Evolutionary conservation across 35 echinoderm and acorn worm genomes (phyloP), one percentile per base, ranked within the genome.

Genomic region (Ptychodera flava): DNA sequence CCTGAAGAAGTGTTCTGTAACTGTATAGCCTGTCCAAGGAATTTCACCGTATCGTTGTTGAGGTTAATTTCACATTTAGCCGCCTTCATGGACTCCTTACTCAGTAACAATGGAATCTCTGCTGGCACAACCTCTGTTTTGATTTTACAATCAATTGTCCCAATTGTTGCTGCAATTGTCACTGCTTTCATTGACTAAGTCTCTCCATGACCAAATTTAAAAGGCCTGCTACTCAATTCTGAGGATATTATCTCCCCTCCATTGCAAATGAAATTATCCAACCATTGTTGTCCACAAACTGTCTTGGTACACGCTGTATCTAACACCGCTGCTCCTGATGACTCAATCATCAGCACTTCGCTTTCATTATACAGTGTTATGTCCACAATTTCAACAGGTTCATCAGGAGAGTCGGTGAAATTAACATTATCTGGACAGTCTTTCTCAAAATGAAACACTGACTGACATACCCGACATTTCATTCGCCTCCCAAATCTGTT

Each of bases 381-480:
- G 84, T 85, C 38, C 38, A 75, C 84, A 30, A 33, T 35, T 85
- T 85, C 84, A 85, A 36, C 76, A n/a, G 32, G 6, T 30, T 85
- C 84, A 53, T 30, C 31, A n/a, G n/a, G n/a, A 35, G 35, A 37
- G 38, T 85, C 84, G 76, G 84, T 85, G n/a, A n/a, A n/a, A n/a
- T n/a, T n/a, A 30, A 83, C 34, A 0, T 35, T 28, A 83, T 36
- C 84, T 14, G 34, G 84, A 64, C 84, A 85, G 30, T 85, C 84
- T 27, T 85, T 85, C 32, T 85, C 84, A 75, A 85, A 85, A 52
- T 85, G 84, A 52, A 85, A 85, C 84, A 85, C 84, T 45, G 84
- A 85, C 38, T 85, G 84, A 85, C 84, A 85, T 30, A 85, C 84
- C 84, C 84, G 38, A 45, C 84, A 85, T 35, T 28, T 85, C 84